phyloP scores from a whole-genome alignment of 2,888 invertebrate species.

The Eupithecia dodoneata region DNA sequence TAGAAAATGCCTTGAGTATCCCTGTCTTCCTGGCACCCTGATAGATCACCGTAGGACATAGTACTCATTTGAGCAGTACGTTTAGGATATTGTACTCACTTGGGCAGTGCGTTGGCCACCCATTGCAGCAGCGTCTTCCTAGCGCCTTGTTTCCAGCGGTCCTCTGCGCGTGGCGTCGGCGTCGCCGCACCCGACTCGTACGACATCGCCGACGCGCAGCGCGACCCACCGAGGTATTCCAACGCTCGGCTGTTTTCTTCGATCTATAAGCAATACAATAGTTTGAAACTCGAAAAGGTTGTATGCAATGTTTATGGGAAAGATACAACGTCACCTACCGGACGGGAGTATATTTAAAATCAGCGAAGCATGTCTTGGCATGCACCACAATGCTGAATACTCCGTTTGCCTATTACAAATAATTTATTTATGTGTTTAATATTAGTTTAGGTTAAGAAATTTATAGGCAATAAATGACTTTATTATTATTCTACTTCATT shows the following conservation, averaged over 20 bases:
- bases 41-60: no score
- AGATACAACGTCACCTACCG: neutral
- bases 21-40: no score
- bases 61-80: no score
- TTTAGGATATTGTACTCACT: conserved; percentile 46
- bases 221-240: conserved; percentile 91
- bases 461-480: no score
- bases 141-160: conserved; percentile 94
- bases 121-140: conserved; percentile 96
- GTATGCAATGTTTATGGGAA: neutral
- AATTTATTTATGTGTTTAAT: no score
- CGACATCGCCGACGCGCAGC: conserved; percentile 92
- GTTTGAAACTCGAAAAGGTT: neutral
- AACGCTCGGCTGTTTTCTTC: conserved; percentile 96
- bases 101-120: conserved; percentile 95
- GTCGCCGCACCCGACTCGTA: conserved; percentile 91
- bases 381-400: no score
- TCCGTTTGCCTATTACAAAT: no score
- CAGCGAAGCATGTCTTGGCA: no score
- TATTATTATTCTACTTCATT: no score
- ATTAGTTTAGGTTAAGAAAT: no score
- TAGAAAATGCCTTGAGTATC: no score
- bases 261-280: conserved; percentile 84
- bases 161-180: conserved; percentile 82
- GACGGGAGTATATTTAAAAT: no score